Percentiles rank a stretch among this genome's conserved stretches.
These are phyloP conservation scores for Elachura formosa DNA, from an alignment of 2,113 vertebrate genomes.

Conservation along the genomic window DNA sequence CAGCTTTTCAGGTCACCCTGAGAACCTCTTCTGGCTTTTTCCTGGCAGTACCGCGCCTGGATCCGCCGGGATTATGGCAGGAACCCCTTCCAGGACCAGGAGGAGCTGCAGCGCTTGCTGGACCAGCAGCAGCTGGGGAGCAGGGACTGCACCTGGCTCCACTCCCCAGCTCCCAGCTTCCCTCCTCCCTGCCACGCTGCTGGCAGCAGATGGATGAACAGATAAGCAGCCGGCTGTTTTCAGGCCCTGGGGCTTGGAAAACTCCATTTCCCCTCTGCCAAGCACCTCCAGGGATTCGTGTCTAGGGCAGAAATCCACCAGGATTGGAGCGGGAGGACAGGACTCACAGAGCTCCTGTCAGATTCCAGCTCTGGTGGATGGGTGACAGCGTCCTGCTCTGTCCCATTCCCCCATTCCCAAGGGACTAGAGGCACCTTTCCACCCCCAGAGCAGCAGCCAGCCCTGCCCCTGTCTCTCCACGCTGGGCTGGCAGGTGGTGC, in stretches of 20 bases:
- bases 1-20: background rate
- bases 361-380: background rate
- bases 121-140: slow-evolving; percentile 51
- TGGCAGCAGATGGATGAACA: slow-evolving; percentile 65
- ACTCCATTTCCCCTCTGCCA: background rate
- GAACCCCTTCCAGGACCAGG: slow-evolving; percentile 79
- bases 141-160: slow-evolving; percentile 46
- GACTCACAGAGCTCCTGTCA: fast-evolving
- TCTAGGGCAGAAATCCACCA: background rate
- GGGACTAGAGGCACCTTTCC: fast-evolving
- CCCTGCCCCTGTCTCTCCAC: background rate
- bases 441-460: background rate
- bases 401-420: background rate
- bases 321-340: background rate
- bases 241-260: background rate
- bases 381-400: background rate
- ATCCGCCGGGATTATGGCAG: slow-evolving; percentile 69
- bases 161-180: background rate
- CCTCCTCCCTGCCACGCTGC: slow-evolving; percentile 30
- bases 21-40: background rate
- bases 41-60: slow-evolving; percentile 79
- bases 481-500: fast-evolving
- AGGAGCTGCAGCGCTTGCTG: slow-evolving; percentile 76
- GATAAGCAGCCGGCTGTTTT: background rate
- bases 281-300: fast-evolving